Base-by-base conservation (phyloP, 92 coral and sea anemone genomes). In the Desmophyllum pertusum region DNA sequence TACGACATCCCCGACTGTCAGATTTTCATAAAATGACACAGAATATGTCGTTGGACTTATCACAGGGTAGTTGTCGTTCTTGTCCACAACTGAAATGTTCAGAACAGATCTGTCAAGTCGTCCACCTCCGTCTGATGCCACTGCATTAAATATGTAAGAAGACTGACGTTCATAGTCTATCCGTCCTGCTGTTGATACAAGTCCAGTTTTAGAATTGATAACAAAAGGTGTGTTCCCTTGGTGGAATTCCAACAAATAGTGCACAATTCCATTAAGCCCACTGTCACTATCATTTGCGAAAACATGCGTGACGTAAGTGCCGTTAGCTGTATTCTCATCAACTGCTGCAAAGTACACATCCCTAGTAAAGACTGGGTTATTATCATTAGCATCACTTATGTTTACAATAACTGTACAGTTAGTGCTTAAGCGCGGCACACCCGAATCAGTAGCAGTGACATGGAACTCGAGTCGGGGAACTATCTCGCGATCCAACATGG, bases 91-190 rank as follows among this genome's bases (percentile, higher is more conserved):
- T n/a, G 91, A 74, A 73, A 97, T 79, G 45, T 84, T 95, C 42
- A 94, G 88, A 84, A 52, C 85, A 40, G 98, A 86, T 17, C 55
- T 85, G 39, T 83, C 46, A 21, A 48, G 75, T 36, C 93, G 81
- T 13, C 94, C 97, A 37, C 95, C 99, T 1, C 98, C 99, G 57
- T 97, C 99, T 19, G 87, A 80, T 14, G 99, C 99, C 68, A 87
- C 59, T 45, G 89, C 94, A 75, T 68, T 85, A 43, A 97, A 76
- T 23, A 73, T 25, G 78, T 92, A 97, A 10, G 41, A 62, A 14
- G 92, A 55, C 65, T 82, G 80, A 6, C 23, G 71, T 84, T 97
- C 99, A 73, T 86, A 91, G 75, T 97, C 99, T 23, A 97, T 73
- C 41, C 69, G 45, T 62, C 89, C 88, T 67, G 93, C 43, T 7